Conservation (phyloP, 2,888 invertebrate species). For the Stenoptilia bipunctidactyla region DNA sequence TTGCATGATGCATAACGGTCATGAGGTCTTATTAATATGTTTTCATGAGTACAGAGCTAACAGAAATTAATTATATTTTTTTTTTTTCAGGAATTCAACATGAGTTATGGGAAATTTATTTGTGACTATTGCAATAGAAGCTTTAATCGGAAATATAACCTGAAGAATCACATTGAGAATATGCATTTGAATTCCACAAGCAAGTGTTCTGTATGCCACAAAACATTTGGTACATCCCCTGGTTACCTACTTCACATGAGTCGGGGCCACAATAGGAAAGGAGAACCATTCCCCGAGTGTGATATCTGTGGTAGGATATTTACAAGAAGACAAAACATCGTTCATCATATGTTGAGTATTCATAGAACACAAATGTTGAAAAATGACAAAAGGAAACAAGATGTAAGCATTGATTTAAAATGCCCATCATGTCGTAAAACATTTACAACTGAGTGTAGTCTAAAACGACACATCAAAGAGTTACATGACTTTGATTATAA, state of each 20-base stretch:
- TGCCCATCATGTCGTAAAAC: slow-evolving; percentile 35
- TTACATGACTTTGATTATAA: slow-evolving; percentile 30
- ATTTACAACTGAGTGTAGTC: slow-evolving; percentile 39
- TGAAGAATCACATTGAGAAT: slow-evolving; percentile 48
- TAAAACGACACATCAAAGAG: slow-evolving; percentile 40
- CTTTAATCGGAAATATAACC: slow-evolving; percentile 48
- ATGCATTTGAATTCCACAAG: slow-evolving; percentile 36
- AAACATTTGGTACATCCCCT: slow-evolving; percentile 34
- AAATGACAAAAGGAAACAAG: too few relatives aligned
- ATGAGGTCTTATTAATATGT: too few relatives aligned
- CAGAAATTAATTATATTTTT: too few relatives aligned
- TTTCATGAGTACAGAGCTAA: too few relatives aligned
- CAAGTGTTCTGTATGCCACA: slow-evolving; percentile 38
- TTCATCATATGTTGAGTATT: slow-evolving; percentile 46
- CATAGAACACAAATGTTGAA: slow-evolving; percentile 18
- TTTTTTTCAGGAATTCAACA: slow-evolving; percentile 13
- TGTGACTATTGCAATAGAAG: slow-evolving; percentile 46
- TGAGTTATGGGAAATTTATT: slow-evolving; percentile 25
- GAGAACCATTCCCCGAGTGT: slow-evolving; percentile 42
- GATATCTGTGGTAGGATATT: slow-evolving; percentile 48
- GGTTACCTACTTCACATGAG: slow-evolving; percentile 35
- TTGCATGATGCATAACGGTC: too few relatives aligned
- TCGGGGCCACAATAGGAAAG: slow-evolving; percentile 38
- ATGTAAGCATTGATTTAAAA: slow-evolving; percentile 18
- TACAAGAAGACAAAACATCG: slow-evolving; percentile 47